Evolutionary conservation across 92 coral and sea anemone genomes (phyloP), one percentile per base, ranked within the genome.

Genomic region (Phenganax subtilis): DNA sequence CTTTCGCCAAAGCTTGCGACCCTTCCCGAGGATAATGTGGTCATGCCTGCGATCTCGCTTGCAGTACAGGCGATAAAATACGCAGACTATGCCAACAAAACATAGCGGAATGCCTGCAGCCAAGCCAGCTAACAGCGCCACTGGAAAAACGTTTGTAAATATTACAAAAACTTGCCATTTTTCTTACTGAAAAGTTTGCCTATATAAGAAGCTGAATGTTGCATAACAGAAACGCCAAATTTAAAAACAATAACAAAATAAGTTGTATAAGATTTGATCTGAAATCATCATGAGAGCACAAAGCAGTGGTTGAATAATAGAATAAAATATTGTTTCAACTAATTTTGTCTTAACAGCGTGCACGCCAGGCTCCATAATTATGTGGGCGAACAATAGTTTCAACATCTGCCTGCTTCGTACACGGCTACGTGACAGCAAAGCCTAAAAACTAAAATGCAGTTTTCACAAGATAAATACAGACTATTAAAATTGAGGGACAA

Each of bases 101-200:
- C 91, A 90, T 57, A 96, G 89, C 25, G 99, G 99, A 76, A 96
- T 90, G 12, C 99, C 96, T 74, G 97, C 90, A 56, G 99, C 99
- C 80, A 96, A 75, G 31, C 94, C 92, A 79, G 96, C 99, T 86
- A 92, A 58, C 14, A 73, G 8, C 60, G 77, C 62, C 77, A 73
- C 77, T 73, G 25, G 25, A 20, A 20, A 20, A 20, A 20, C 25
- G 25, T 20, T 20, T 20, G 25, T 20, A 20, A 20, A 20, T 20
- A 20, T 20, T 20, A 20, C 25, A 20, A 20, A 20, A 20, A 20
- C 25, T 20, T 20, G 25, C 25, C 25, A 20, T 20, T 20, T 10
- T 12, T 16, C 66, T 11, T 60, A 27, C 14, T 59, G 65, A 59
- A 59, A 59, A 16, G 25, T 20, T 20, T 20, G 25, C 25, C 25